Conservation (phyloP, 2,888 invertebrate genomes). For the Palloptera scutellata region DNA sequence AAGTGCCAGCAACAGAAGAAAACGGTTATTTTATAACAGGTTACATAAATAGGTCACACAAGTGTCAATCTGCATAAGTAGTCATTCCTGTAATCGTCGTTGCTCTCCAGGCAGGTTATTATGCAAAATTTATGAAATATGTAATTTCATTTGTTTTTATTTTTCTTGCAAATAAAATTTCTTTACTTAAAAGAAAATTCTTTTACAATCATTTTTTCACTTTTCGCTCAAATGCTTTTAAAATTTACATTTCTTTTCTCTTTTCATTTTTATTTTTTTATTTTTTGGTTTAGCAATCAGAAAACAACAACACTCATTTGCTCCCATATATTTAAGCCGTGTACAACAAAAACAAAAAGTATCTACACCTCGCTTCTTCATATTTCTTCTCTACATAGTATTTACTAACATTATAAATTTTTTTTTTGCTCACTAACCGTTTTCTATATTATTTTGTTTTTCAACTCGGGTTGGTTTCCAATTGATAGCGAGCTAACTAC, state of each 20-base stretch:
- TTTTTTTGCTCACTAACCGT: constrained; percentile 27
- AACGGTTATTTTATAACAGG: constrained; percentile 54
- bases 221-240: constrained; percentile 21
- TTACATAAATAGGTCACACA: constrained; percentile 57
- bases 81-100: constrained; percentile 31
- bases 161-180: too few species aligned
- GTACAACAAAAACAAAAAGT: too few species aligned
- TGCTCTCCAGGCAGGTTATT: background rate
- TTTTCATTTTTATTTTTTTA: too few species aligned
- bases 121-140: constrained; percentile 1
- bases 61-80: constrained; percentile 31
- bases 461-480: constrained; percentile 18
- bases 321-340: too few species aligned
- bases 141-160: background rate
- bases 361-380: too few species aligned
- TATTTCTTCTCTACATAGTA: background rate
- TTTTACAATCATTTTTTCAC: too few species aligned
- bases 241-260: constrained; percentile 39
- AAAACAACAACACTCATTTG: too few species aligned
- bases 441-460: constrained; percentile 27
- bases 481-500: constrained; percentile 24
- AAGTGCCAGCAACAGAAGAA: constrained; percentile 26
- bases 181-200: too few species aligned
- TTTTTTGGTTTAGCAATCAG: too few species aligned
- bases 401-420: background rate